Evolutionary conservation across 2,888 invertebrate species (phyloP), one percentile per base, ranked within the genome.

Genomic region (Cyclophora punctaria): DNA sequence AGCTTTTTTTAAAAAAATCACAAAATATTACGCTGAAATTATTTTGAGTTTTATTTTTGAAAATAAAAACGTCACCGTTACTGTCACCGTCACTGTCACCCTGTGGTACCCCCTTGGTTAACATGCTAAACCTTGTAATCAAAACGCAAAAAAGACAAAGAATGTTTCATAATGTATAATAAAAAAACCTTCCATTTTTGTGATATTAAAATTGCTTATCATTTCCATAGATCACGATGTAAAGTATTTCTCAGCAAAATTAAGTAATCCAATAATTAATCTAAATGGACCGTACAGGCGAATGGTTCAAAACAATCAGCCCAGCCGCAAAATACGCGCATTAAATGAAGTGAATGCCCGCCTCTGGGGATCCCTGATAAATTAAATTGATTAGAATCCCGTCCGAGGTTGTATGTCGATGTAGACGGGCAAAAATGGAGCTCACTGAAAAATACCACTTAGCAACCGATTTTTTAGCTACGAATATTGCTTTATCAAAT

Each of bases 371-470:
- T 83, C 83, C 85, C 85, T 80, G 88, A 88, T 88, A 88, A 88
- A 88, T 88, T 88, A 88, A 88, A 88, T 87, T 88, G 88, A 88
- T 88, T 88, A 88, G 88, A 85, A 87, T 85, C 84, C 84, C 79
- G 84, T 78, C 81, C 83, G 83, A 85, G 79, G 81, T 77, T 73
- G 76, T 62, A 68, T 79, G 73, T 71, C 78, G 78, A 78, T 80
- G 83, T 80, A 76, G 80, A 78, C 67, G 78, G 74, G 80, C 73
- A 82, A 86, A 83, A 53, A 82, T 77, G 5, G 37, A 37, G 5
- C 73, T 72, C 68, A 77, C 76, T 80, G 78, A 85, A 86, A 87
- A 86, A 85, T 81, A 81, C 76, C 74, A 73, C 73, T 70, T 71
- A 72, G 71, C 67, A 63, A 62, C 62, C 69, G 66, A 62, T 64